Evolutionary conservation across 2,797 vertebrate genomes (phyloP).

Genomic region (Balearica regulorum): DNA sequence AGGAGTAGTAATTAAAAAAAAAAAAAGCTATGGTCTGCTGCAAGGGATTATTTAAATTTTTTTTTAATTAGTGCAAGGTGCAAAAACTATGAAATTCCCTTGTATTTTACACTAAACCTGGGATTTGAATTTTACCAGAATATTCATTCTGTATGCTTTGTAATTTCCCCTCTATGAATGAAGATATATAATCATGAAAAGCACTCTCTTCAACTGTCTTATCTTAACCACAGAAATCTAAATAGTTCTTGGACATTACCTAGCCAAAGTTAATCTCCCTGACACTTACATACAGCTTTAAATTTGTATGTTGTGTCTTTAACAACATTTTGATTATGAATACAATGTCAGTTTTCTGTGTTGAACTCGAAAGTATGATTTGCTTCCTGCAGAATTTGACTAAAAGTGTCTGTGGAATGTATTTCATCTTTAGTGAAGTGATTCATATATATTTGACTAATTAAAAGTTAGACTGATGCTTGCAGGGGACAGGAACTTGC

Average conservation of each 20-base stretch:
- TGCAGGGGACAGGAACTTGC: neutral
- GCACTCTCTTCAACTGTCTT: neutral
- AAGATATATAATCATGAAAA: neutral
- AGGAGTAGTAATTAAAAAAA: neutral
- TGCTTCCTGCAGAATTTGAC: neutral
- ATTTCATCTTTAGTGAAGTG: neutral
- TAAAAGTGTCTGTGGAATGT: neutral
- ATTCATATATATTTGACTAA: neutral
- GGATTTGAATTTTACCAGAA: neutral
- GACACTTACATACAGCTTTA: neutral
- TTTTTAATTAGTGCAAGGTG: neutral
- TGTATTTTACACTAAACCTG: neutral
- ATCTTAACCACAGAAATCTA: neutral
- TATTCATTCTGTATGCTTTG: neutral
- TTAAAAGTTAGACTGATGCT: neutral
- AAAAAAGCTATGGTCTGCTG: neutral
- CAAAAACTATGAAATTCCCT: no score
- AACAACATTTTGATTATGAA: no score
- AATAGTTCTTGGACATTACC: neutral
- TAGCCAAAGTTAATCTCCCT: neutral
- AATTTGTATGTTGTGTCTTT: accelerated
- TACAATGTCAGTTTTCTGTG: neutral
- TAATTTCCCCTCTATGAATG: neutral
- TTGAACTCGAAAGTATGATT: neutral
- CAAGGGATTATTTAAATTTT: neutral